A percentile compares a stretch with the other conserved stretches of the same genome.
phyloP scores from a whole-genome alignment of 2,888 invertebrate species.

The Harpalus rufipes region DNA sequence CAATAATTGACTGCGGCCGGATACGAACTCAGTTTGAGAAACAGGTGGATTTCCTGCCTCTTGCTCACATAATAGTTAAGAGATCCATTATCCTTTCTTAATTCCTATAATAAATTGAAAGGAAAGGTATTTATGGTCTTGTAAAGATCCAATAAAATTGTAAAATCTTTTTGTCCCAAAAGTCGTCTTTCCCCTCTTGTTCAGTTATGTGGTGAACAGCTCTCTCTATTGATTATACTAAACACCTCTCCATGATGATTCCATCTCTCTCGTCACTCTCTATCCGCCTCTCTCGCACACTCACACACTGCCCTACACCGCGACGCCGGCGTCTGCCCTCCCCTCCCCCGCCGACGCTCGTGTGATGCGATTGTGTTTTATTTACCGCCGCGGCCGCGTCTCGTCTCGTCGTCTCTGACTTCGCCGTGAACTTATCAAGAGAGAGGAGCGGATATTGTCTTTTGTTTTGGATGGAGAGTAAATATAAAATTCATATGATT shows the following conservation, averaged over 20 bases:
- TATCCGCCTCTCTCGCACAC: background rate
- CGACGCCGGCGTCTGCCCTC: slow-evolving; percentile 12
- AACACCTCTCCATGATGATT: slow-evolving; percentile 54
- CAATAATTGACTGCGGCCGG: too few species aligned
- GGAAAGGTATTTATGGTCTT: background rate
- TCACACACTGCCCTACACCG: slow-evolving; percentile 50
- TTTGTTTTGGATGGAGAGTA: slow-evolving; percentile 35
- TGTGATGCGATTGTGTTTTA: slow-evolving; percentile 32
- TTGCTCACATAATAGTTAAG: too few species aligned
- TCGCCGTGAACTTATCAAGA: slow-evolving; percentile 25
- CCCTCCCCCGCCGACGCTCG: background rate
- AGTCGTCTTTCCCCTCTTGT: slow-evolving; percentile 19
- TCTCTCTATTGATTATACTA: slow-evolving; percentile 65
- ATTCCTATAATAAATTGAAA: too few species aligned
- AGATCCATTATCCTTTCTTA: too few species aligned
- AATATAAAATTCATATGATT: slow-evolving; percentile 50
- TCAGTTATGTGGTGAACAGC: slow-evolving; percentile 48
- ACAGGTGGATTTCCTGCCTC: too few species aligned
- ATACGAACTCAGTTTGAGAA: too few species aligned
- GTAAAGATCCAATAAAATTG: background rate
- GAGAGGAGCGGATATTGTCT: slow-evolving; percentile 25
- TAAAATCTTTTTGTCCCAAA: background rate
- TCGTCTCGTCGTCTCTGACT: background rate
- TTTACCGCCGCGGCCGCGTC: slow-evolving; percentile 34
- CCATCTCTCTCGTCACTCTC: slow-evolving; percentile 17